phyloP scores from a whole-genome alignment of 2,797 vertebrate species.

The Carapus acus region DNA sequence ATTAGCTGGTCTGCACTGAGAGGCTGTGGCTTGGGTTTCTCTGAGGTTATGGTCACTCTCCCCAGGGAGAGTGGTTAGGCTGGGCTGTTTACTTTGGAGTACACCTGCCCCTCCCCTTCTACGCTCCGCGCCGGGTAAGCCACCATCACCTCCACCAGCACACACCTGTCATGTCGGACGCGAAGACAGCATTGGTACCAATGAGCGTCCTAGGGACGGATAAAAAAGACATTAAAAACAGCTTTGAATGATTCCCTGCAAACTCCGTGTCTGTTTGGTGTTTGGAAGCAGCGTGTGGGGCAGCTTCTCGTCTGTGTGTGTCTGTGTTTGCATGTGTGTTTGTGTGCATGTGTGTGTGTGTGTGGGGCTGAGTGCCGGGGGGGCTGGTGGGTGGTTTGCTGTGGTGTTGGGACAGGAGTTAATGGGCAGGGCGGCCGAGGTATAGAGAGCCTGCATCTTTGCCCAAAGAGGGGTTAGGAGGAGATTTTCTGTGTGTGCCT shows the following conservation, averaged over 20 bases:
- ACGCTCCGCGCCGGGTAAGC: constrained; percentile 52
- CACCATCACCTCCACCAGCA: constrained; percentile 48
- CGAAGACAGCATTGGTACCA: constrained; percentile 5
- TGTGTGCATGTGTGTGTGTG: constrained; percentile 17
- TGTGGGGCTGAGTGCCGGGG: constrained; percentile 28
- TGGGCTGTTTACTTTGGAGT: constrained; percentile 73
- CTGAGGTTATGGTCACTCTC: constrained; percentile 78
- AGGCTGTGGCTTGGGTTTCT: constrained; percentile 71
- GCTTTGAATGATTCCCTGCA: not conserved
- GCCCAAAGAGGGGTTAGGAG: constrained; percentile 58
- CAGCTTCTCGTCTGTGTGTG: constrained; percentile 67
- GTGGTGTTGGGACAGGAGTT: constrained; percentile 55
- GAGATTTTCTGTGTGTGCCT: constrained; percentile 55
- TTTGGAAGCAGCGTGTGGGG: constrained; percentile 39
- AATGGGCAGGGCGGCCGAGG: constrained; percentile 59
- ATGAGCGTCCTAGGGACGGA: constrained; percentile 3
- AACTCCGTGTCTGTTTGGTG: constrained; percentile 27
- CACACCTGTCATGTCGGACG: constrained; percentile 56
- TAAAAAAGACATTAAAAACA: too few species aligned
- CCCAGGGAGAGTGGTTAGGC: constrained; percentile 75
- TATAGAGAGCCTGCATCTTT: constrained; percentile 60
- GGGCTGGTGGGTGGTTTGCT: constrained; percentile 47
- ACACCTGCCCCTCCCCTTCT: constrained; percentile 59
- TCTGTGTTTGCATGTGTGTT: constrained; percentile 54
- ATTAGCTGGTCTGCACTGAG: constrained; percentile 67